Percentiles rank a stretch among this genome's conserved stretches.
These are phyloP conservation scores for Picathartes gymnocephalus DNA, from an alignment of 2,113 vertebrate genomes.

Conservation along the genomic window DNA sequence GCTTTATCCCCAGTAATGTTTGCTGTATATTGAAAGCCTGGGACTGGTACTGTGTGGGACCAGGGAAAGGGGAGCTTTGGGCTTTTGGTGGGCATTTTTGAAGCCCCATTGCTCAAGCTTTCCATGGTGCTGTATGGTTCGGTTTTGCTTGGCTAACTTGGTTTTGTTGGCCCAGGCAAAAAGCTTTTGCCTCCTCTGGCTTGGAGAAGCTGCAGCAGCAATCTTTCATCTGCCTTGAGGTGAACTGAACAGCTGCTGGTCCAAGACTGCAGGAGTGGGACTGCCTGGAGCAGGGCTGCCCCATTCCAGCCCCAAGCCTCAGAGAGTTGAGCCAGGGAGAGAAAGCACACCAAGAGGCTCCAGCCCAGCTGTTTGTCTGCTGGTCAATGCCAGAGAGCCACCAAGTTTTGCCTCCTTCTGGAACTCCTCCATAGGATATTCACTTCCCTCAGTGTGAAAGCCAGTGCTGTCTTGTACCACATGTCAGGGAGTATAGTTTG, in stretches of 20 bases:
- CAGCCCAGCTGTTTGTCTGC: not conserved
- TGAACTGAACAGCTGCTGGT: not conserved
- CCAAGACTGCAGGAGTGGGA: not conserved
- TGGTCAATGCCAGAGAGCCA: not conserved
- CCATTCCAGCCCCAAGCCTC: not conserved
- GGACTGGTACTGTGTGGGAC: not conserved
- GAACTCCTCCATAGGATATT: not conserved
- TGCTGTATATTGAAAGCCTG: not conserved
- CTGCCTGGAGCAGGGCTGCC: fast-evolving
- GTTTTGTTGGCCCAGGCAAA: not conserved
- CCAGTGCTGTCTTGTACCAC: fast-evolving
- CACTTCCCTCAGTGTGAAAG: not conserved
- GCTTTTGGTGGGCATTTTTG: not conserved
- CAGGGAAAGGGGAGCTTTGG: not conserved
- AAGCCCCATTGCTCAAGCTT: not conserved
- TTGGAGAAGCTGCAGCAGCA: not conserved
- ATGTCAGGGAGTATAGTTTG: not conserved
- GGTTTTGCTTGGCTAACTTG: not conserved
- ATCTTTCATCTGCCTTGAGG: not conserved
- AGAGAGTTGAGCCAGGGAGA: not conserved
- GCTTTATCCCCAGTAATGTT: not conserved
- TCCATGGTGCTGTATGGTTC: not conserved
- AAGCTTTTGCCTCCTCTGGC: not conserved
- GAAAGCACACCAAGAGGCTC: not conserved
- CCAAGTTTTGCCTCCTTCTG: not conserved